Evolutionary conservation across 2,113 vertebrate genomes (phyloP).

Genomic region (Microcebus jonahi): DNA sequence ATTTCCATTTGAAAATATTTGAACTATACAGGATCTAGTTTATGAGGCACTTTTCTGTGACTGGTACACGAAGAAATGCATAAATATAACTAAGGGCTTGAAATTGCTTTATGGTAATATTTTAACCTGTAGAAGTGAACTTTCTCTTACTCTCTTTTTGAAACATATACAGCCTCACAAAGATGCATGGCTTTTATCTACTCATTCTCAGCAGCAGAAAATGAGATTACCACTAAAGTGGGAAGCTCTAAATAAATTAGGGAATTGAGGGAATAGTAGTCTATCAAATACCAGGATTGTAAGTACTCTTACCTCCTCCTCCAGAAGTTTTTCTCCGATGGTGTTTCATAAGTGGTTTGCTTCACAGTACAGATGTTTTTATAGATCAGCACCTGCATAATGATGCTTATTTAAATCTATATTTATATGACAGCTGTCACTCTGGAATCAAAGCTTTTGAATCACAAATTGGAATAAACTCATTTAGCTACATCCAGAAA

Average conservation of each 20-base stretch:
- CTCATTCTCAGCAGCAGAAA: neutral
- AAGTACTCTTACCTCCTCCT: neutral
- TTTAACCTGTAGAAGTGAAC: neutral
- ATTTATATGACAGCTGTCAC: conserved; percentile 68
- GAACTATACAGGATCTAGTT: neutral
- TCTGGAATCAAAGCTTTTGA: conserved; percentile 70
- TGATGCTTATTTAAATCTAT: conserved; percentile 60
- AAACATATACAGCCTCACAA: neutral
- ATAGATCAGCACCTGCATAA: conserved; percentile 58
- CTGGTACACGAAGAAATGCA: neutral
- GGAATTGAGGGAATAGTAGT: neutral
- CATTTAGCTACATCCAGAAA: conserved; percentile 24
- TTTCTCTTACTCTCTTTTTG: neutral
- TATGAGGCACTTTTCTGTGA: conserved; percentile 15
- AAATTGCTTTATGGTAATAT: conserved; percentile 62
- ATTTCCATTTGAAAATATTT: conserved; percentile 47
- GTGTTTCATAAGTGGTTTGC: conserved; percentile 26
- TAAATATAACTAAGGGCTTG: neutral
- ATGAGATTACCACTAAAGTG: neutral
- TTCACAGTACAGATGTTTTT: conserved; percentile 51
- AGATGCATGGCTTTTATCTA: neutral
- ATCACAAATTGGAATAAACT: conserved; percentile 51
- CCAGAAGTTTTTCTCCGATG: neutral
- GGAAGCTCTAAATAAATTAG: neutral
- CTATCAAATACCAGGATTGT: neutral